These are phyloP conservation scores for Dipodomys merriami DNA, from an alignment of 2,113 vertebrate genomes.

Conservation along the genomic window DNA sequence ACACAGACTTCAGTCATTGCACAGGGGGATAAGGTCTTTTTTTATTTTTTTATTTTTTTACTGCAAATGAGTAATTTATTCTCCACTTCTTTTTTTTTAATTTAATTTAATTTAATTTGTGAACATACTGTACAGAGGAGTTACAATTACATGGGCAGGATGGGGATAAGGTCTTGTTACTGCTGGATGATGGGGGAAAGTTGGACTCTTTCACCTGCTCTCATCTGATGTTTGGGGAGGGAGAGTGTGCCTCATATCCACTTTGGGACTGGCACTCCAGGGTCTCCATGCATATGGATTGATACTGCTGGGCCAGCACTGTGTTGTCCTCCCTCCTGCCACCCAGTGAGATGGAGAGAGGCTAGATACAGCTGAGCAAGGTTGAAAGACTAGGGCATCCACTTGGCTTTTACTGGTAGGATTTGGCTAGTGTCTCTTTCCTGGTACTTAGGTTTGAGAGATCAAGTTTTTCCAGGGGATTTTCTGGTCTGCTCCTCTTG, in stretches of 20 bases:
- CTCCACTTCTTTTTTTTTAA: too few species aligned
- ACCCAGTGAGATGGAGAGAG: rapidly evolving
- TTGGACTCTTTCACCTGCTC: background rate
- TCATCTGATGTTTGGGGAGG: background rate
- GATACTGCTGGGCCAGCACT: background rate
- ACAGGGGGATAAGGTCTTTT: background rate
- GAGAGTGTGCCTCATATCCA: background rate
- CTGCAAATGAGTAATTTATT: too few species aligned
- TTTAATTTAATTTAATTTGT: too few species aligned
- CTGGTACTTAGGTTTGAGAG: background rate
- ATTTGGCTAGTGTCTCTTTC: background rate
- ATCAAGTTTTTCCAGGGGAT: background rate
- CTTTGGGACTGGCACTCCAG: background rate
- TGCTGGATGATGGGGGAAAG: background rate
- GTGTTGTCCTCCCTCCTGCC: background rate
- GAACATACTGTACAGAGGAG: too few species aligned
- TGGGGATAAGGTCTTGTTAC: background rate
- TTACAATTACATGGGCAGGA: too few species aligned
- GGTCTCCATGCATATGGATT: too few species aligned
- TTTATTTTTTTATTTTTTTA: too few species aligned
- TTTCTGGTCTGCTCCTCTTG: background rate
- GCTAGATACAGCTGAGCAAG: too few species aligned
- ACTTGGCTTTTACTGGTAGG: background rate
- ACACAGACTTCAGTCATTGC: background rate
- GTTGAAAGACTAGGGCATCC: background rate